Evolutionary conservation across 2,113 vertebrate genomes (phyloP).

Genomic region (Xiphophorus maculatus): DNA sequence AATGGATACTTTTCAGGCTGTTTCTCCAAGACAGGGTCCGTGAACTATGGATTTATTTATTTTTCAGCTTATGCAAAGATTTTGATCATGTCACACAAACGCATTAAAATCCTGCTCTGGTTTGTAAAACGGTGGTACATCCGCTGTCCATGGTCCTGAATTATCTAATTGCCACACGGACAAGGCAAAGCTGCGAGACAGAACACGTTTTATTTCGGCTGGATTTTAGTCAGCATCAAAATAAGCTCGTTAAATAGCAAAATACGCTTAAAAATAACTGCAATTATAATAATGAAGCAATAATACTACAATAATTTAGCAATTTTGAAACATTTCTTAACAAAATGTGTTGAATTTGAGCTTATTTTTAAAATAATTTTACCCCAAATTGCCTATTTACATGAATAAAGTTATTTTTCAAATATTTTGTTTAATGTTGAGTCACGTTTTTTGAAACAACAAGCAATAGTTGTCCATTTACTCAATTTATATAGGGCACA

Average conservation of each 20-base stretch:
- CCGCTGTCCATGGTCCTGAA: background rate
- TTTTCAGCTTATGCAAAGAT: slow-evolving; percentile 1
- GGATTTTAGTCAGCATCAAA: background rate
- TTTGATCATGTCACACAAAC: background rate
- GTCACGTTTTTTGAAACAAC: background rate
- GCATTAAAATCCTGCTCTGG: no score
- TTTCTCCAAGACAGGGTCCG: slow-evolving; percentile 32
- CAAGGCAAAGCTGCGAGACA: background rate
- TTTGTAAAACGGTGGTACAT: no score
- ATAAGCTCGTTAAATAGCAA: background rate
- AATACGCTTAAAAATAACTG: background rate
- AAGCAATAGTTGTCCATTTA: background rate
- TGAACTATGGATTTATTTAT: slow-evolving; percentile 21
- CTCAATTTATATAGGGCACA: background rate
- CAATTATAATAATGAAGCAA: background rate
- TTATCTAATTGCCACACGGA: background rate
- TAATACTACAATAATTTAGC: background rate
- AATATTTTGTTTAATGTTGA: background rate
- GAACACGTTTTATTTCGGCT: background rate
- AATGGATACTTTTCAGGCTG: slow-evolving; percentile 63
- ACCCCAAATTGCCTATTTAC: no score
- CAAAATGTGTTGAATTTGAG: background rate
- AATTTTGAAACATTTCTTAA: background rate
- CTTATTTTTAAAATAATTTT: no score
- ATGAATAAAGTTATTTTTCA: no score